Evolutionary conservation across 2,113 vertebrate genomes (phyloP), one percentile per base, ranked within the genome.

Genomic region (Pachypanchax playfairii): DNA sequence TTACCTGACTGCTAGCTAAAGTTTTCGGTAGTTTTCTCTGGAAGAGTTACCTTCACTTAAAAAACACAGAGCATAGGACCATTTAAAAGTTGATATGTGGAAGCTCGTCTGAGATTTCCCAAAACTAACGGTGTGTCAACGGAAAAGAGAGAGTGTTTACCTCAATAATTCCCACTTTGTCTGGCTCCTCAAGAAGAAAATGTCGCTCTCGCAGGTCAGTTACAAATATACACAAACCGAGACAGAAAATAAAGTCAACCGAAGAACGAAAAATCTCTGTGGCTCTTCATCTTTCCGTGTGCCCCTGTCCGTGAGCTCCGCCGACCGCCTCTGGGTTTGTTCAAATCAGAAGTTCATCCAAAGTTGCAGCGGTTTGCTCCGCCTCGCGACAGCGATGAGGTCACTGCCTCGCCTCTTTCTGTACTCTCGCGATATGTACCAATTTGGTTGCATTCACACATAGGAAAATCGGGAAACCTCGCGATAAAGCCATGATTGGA

Each of bases 301-400:
- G 15, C 35, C 36, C 29, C 17, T 50, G 38, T 50, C 77, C 73
- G 73, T 35, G 53, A 60, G 69, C 67, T 76, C 48, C 10, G 31
- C 46, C 39, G 64, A 75, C 82, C 85, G 77, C 75, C 77, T 80
- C 63, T 73, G 57, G 70, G 73, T 81, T 79, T 65, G 87, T 85
- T 86, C 84, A 82, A 84, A 89, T 89, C 82, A 84, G 82, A 91
- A 92, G 88, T 92, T 92, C 88, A 89, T 87, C 88, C 84, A 90
- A 92, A 90, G 89, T 91, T 93, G 70, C 84, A 47, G 83, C 72
- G 65, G 41, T 55, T 90, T 78, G 86, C 85, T 78, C 85, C 87
- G 84, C 89, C 88, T 77, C 77, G 64, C 69, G 41, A 56, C 67
- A 60, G 14, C 65, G 78, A 77, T 84, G 86, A 89, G 83, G 79